Percentiles rank a stretch among this genome's conserved stretches.
These are phyloP conservation scores for Fistularia commersonii DNA, from an alignment of 2,797 vertebrate genomes.

Conservation along the genomic window DNA sequence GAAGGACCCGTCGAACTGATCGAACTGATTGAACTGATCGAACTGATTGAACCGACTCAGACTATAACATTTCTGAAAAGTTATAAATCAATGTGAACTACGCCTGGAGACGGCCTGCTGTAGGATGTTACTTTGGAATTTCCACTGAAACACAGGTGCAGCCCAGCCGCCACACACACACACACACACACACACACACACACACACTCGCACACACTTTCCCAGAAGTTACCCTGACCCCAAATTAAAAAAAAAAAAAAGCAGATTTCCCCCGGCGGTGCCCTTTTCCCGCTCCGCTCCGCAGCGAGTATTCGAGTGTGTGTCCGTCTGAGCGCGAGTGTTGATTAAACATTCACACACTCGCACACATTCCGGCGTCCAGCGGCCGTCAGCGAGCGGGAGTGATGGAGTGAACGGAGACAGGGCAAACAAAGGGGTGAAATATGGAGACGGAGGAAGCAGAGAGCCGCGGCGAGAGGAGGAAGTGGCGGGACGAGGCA, in stretches of 20 bases:
- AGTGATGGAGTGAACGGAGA: constrained; percentile 67
- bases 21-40: too few species aligned
- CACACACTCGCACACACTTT: constrained; percentile 20
- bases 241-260: too few species aligned
- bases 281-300: too few species aligned
- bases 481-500: constrained; percentile 74
- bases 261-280: too few species aligned
- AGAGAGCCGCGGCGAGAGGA: constrained; percentile 72
- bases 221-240: too few species aligned
- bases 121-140: constrained; percentile 46
- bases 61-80: too few species aligned
- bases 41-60: too few species aligned
- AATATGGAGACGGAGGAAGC: constrained; percentile 79
- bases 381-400: constrained; percentile 40
- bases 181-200: constrained; percentile 14
- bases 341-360: constrained; percentile 7
- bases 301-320: too few species aligned
- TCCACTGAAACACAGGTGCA: constrained; percentile 70
- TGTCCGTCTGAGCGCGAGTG: too few species aligned
- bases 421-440: constrained; percentile 77
- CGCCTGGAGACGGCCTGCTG: constrained; percentile 40
- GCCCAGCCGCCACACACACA: constrained; percentile 37
- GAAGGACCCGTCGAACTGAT: too few species aligned
- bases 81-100: too few species aligned
- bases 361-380: constrained; percentile 21